These are phyloP conservation scores for Sitobion miscanthi DNA, from an alignment of 1,140 invertebrate species.

Conservation along the genomic window DNA sequence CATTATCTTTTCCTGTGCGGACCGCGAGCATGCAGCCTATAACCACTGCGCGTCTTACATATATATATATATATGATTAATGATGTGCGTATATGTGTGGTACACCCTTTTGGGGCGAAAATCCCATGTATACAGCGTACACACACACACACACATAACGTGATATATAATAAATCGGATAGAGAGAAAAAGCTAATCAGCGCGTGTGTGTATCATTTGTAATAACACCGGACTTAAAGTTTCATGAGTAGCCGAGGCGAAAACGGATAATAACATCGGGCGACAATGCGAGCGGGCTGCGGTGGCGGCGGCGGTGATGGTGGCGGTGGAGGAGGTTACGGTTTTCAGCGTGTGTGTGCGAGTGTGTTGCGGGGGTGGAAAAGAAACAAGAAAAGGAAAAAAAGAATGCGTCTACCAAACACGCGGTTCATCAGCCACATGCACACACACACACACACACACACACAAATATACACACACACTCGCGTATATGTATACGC, in stretches of 20 bases:
- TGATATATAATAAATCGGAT: conserved; percentile 53
- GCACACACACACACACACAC: background rate
- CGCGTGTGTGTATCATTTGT: conserved; percentile 54
- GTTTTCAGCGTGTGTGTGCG: background rate
- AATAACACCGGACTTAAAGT: conserved; percentile 56
- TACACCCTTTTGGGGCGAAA: conserved; percentile 36
- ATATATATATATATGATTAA: conserved; percentile 45
- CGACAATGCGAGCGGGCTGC: conserved; percentile 38
- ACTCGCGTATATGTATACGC: background rate
- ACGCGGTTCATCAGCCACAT: conserved; percentile 51
- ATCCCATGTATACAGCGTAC: background rate
- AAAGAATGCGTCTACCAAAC: conserved; percentile 44
- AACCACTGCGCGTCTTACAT: background rate
- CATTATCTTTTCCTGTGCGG: conserved; percentile 32
- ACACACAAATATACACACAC: background rate
- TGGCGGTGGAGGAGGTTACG: background rate
- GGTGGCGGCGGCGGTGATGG: background rate
- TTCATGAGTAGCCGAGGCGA: conserved; percentile 52
- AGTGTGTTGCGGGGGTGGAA: background rate
- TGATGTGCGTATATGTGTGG: conserved; percentile 30
- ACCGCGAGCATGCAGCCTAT: background rate
- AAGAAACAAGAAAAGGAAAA: conserved; percentile 45
- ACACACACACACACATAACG: background rate
- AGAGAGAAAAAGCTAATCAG: conserved; percentile 55
- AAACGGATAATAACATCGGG: conserved; percentile 49